Percentiles rank a stretch among this genome's conserved stretches.
phyloP scores from a whole-genome alignment of 2,797 vertebrate genomes.

The Arnoldichthys spilopterus region DNA sequence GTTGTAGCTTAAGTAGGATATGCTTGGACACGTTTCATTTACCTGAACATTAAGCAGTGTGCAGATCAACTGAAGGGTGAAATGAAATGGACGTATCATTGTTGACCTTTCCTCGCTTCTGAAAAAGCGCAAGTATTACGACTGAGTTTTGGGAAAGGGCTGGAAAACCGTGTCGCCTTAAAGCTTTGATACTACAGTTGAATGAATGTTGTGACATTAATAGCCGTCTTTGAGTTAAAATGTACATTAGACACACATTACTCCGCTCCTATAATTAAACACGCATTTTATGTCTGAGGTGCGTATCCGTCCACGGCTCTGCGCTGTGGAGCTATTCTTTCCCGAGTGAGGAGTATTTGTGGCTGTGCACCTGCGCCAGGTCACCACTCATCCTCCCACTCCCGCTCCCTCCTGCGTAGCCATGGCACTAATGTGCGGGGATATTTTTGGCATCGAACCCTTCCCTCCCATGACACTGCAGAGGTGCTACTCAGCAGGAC shows the following conservation, averaged over 20 bases:
- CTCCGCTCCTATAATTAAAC: neutral
- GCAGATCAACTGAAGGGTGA: slow-evolving; percentile 45
- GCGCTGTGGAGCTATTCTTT: slow-evolving; percentile 16
- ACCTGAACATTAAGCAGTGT: slow-evolving; percentile 67
- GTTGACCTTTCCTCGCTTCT: slow-evolving; percentile 44
- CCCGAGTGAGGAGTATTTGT: slow-evolving; percentile 29
- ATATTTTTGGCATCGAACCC: slow-evolving; percentile 58
- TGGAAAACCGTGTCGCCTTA: too few species aligned
- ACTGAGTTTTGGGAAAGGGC: neutral
- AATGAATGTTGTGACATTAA: neutral
- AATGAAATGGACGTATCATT: neutral
- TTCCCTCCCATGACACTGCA: slow-evolving; percentile 45
- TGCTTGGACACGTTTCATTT: slow-evolving; percentile 69
- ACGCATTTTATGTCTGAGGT: neutral
- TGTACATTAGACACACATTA: too few species aligned
- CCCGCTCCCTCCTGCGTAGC: slow-evolving; percentile 44
- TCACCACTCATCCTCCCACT: slow-evolving; percentile 37
- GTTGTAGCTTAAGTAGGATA: slow-evolving; percentile 61
- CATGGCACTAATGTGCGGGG: slow-evolving; percentile 52
- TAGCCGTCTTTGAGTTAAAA: too few species aligned
- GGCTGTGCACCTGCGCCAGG: slow-evolving; percentile 29
- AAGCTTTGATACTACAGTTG: neutral
- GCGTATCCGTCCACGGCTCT: neutral
- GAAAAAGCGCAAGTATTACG: neutral
- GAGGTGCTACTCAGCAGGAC: slow-evolving; percentile 55